Evolutionary conservation across 2,113 vertebrate genomes (phyloP).

Genomic region (Mesoclemmys tuberculata): DNA sequence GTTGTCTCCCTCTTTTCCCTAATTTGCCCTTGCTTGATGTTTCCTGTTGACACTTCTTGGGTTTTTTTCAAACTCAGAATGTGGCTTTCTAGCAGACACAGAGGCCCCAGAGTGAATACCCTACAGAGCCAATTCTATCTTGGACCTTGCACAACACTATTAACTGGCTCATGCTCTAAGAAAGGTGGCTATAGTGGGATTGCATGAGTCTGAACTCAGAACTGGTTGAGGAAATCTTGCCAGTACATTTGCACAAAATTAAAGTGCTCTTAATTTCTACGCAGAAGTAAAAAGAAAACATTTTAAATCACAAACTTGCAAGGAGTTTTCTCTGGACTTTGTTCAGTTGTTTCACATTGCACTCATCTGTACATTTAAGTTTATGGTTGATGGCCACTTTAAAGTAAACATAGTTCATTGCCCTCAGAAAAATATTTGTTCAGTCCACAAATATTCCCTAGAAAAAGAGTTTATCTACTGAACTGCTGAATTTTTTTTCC

Average conservation of each 20-base stretch:
- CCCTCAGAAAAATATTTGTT: constrained; percentile 69
- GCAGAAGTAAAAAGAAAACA: constrained; percentile 23
- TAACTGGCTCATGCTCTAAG: constrained; percentile 71
- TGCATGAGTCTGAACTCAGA: constrained; percentile 69
- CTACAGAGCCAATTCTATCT: constrained; percentile 74
- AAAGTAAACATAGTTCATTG: constrained; percentile 73
- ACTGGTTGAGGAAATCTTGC: constrained; percentile 56
- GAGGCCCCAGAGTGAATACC: constrained; percentile 81
- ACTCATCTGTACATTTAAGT: not conserved
- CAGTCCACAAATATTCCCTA: constrained; percentile 65
- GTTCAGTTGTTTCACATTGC: not conserved
- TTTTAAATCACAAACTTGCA: constrained; percentile 46
- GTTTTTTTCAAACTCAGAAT: constrained; percentile 75
- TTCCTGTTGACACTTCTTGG: constrained; percentile 80
- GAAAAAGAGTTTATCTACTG: constrained; percentile 76
- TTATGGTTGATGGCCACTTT: constrained; percentile 50
- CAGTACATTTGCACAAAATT: constrained; percentile 52
- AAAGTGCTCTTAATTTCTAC: constrained; percentile 61
- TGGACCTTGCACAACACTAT: constrained; percentile 74
- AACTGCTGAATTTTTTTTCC: constrained; percentile 59
- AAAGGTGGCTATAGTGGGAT: constrained; percentile 75
- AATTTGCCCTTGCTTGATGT: constrained; percentile 74
- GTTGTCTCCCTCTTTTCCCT: constrained; percentile 64
- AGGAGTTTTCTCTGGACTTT: constrained; percentile 47
- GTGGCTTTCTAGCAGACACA: constrained; percentile 83